phyloP scores from a whole-genome alignment of 2,797 vertebrate species.

The Vireo griseus region DNA sequence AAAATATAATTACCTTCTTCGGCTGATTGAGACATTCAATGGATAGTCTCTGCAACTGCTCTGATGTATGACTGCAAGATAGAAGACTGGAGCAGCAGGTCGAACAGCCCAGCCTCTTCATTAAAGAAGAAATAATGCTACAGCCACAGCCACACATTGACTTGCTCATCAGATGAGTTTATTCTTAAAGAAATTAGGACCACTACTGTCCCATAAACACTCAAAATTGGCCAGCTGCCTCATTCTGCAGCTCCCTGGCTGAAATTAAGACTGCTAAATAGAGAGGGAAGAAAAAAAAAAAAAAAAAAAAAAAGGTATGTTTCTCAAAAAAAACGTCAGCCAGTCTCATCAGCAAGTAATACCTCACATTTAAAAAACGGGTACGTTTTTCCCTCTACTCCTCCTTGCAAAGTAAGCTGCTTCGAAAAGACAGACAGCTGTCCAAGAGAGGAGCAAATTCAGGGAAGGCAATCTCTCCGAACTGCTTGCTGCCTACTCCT shows the following conservation, averaged over 20 bases:
- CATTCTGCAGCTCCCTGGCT: slow-evolving; percentile 77
- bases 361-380: not conserved
- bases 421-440: slow-evolving; percentile 39
- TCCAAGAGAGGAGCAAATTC: slow-evolving; percentile 48
- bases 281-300: not conserved
- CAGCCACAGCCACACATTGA: slow-evolving; percentile 99
- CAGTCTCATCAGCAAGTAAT: slow-evolving; percentile 46
- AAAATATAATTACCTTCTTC: slow-evolving; percentile 89
- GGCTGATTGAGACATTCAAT: slow-evolving; percentile 85
- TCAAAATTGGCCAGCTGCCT: slow-evolving; percentile 69
- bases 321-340: slow-evolving; percentile 26
- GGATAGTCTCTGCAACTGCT: slow-evolving; percentile 93
- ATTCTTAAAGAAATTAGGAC: slow-evolving; percentile 74
- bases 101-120: slow-evolving; percentile 97
- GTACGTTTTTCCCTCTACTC: not conserved
- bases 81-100: slow-evolving; percentile 96
- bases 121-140: slow-evolving; percentile 97
- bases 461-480: slow-evolving; percentile 15
- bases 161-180: slow-evolving; percentile 84
- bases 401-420: slow-evolving; percentile 39
- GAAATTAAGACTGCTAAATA: slow-evolving; percentile 65
- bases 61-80: slow-evolving; percentile 91
- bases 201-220: slow-evolving; percentile 67
- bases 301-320: not conserved
- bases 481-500: slow-evolving; percentile 60